Conservation (phyloP, 1,140 invertebrate genomes). For the Magallana gigas region DNA sequence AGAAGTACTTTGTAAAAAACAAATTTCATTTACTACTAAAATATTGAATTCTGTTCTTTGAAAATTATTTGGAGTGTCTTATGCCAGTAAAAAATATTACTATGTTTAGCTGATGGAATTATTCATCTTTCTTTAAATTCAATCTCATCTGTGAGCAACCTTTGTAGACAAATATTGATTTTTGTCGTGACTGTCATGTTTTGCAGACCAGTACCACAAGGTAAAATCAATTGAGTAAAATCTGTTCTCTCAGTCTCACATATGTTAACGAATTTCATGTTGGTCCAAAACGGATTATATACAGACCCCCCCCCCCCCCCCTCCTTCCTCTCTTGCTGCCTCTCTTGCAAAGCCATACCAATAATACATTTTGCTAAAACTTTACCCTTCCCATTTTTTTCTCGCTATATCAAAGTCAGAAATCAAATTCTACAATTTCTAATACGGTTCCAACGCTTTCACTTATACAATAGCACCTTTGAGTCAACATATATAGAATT, state of each 20-base stretch:
- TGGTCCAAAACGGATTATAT: background rate
- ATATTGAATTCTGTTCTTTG: too few species aligned
- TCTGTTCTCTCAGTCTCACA: background rate
- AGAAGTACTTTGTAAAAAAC: too few species aligned
- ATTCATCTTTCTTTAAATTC: background rate
- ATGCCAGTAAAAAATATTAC: background rate
- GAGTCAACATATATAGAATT: background rate
- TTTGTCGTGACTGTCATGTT: background rate
- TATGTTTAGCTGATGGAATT: background rate
- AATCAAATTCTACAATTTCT: background rate
- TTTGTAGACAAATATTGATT: background rate
- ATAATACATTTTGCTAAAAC: background rate
- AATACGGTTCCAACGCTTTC: background rate
- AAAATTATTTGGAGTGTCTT: too few species aligned
- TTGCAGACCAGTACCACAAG: background rate
- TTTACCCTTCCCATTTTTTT: background rate
- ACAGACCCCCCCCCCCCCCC: background rate
- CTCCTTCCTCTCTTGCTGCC: background rate
- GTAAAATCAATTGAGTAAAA: background rate
- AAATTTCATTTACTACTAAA: too few species aligned
- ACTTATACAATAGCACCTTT: background rate
- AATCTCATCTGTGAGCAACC: background rate
- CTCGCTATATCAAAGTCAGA: background rate
- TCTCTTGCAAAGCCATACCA: background rate
- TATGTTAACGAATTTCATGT: background rate